phyloP scores from a whole-genome alignment of 2,113 vertebrate species.

The Lathamus discolor region DNA sequence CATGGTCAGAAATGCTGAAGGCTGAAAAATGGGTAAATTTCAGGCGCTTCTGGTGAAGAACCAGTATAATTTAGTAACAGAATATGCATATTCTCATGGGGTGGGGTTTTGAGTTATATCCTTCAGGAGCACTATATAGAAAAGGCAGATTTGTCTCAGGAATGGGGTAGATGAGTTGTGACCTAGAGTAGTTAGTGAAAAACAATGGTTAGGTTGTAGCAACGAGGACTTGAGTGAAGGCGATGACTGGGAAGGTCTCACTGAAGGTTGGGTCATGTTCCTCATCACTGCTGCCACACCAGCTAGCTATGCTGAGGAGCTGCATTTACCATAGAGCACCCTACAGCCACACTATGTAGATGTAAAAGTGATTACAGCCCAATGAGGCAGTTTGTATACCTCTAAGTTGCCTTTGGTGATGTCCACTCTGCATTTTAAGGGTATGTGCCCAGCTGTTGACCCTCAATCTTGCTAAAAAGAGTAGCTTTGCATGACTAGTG shows the following conservation, averaged over 20 bases:
- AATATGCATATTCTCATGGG: neutral
- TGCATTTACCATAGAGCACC: neutral
- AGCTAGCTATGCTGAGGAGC: neutral
- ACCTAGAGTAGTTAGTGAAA: neutral
- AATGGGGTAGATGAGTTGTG: neutral
- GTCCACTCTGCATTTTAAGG: neutral
- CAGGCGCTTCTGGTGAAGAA: neutral
- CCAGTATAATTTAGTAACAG: neutral
- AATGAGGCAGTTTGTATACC: neutral
- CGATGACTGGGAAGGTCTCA: neutral
- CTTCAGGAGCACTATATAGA: neutral
- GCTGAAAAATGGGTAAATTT: neutral
- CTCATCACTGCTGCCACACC: neutral
- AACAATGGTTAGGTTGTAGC: neutral
- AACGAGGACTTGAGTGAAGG: neutral
- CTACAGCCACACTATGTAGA: neutral
- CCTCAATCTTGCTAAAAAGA: neutral
- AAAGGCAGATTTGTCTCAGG: neutral
- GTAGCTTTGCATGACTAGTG: neutral
- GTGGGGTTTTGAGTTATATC: neutral
- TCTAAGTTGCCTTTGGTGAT: neutral
- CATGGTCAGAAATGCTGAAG: neutral
- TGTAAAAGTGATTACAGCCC: neutral
- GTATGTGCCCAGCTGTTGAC: neutral
- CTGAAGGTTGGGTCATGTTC: neutral